phyloP scores from a whole-genome alignment of 2,797 vertebrate species.

The Anolis apletophallus region DNA sequence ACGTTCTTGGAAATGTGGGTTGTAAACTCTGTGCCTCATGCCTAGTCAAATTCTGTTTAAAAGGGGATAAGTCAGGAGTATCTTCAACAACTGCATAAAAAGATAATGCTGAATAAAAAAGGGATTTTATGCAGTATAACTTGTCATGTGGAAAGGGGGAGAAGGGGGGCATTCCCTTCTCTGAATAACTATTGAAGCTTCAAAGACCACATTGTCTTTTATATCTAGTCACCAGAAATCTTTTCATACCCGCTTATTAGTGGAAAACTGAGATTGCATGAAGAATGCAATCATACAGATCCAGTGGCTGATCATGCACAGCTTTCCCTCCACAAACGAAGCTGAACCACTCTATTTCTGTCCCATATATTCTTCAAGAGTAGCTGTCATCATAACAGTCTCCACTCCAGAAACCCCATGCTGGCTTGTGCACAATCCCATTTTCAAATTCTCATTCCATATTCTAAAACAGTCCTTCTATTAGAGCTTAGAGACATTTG shows the following conservation, averaged over 20 bases:
- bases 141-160: not conserved
- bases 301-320: not conserved
- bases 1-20: not conserved
- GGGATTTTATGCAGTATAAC: not conserved
- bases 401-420: not conserved
- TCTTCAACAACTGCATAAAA: not conserved
- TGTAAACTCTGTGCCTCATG: not conserved
- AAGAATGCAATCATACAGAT: not conserved
- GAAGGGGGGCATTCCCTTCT: not conserved
- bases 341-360: not conserved
- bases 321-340: not conserved
- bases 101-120: not conserved
- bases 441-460: not conserved
- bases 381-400: not conserved
- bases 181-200: not conserved
- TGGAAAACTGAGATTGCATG: not conserved
- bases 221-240: not conserved
- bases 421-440: not conserved
- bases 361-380: not conserved
- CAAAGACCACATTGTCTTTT: not conserved
- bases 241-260: not conserved
- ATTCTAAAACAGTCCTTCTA: slow-evolving; percentile 19
- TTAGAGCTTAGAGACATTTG: slow-evolving; percentile 1
- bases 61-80: not conserved
- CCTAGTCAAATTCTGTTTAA: not conserved